Evolutionary conservation across 2,888 invertebrate genomes (phyloP).

Genomic region (Germaria angustata): DNA sequence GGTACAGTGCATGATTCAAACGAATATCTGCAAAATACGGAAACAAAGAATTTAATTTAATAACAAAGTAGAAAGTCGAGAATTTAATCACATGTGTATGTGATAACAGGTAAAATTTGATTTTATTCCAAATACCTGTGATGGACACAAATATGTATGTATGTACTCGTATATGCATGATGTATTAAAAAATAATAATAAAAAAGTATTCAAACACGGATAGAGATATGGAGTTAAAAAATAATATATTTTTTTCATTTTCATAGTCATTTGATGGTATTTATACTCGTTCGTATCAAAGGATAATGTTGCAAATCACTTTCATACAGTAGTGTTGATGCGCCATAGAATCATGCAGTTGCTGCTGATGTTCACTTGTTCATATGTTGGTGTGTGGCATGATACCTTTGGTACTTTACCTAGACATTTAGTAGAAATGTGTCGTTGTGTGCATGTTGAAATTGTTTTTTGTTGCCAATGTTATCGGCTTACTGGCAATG

Average conservation of each 20-base stretch:
- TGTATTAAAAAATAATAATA: not conserved
- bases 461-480: slow-evolving; percentile 11
- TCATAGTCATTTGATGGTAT: slow-evolving; percentile 1
- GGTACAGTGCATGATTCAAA: slow-evolving; percentile 76
- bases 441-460: not conserved
- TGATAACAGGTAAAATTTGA: not conserved
- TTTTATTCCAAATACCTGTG: slow-evolving; percentile 1
- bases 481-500: slow-evolving; percentile 57
- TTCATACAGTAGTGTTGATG: slow-evolving; percentile 41
- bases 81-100: not conserved
- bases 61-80: not conserved
- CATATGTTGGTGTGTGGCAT: not conserved
- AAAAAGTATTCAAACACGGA: not conserved
- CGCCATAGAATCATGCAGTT: slow-evolving; percentile 24
- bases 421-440: slow-evolving; percentile 9
- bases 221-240: not conserved
- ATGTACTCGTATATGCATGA: no score
- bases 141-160: not conserved
- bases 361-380: not conserved
- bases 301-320: slow-evolving; percentile 54
- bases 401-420: slow-evolving; percentile 4
- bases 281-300: slow-evolving; percentile 24
- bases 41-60: slow-evolving; percentile 61
- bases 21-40: slow-evolving; percentile 72
- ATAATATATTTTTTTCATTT: slow-evolving; percentile 2